These are phyloP conservation scores for Oreochromis aureus DNA, from an alignment of 2,113 vertebrate genomes.

Conservation along the genomic window DNA sequence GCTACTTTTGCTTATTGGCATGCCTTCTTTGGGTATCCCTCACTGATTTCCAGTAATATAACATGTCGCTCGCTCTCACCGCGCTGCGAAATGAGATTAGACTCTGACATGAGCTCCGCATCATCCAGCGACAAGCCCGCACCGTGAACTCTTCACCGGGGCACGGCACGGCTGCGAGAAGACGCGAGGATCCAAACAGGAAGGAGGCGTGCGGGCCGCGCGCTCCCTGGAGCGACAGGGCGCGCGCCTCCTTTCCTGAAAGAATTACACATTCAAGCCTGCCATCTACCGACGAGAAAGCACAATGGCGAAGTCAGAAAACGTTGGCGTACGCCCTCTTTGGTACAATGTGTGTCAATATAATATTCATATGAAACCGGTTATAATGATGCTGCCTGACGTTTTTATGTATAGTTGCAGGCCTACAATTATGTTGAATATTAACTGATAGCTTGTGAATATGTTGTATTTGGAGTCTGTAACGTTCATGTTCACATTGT, in stretches of 20 bases:
- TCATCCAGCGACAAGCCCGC: conserved; percentile 54
- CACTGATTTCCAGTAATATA: conserved; percentile 53
- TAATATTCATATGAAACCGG: not conserved
- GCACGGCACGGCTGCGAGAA: conserved; percentile 11
- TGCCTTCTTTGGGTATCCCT: conserved; percentile 43
- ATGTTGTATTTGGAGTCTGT: not conserved
- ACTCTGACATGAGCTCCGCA: conserved; percentile 49
- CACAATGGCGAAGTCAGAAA: not conserved
- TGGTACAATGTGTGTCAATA: not conserved
- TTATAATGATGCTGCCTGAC: not conserved
- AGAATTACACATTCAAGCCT: conserved; percentile 55
- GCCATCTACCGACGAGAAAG: conserved; percentile 58
- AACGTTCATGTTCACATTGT: not conserved
- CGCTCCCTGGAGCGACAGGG: not conserved
- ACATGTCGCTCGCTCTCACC: conserved; percentile 41
- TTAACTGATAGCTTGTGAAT: not conserved
- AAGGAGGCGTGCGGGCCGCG: not conserved
- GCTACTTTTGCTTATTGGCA: conserved; percentile 69
- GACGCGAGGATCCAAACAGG: not conserved
- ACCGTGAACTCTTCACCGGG: conserved; percentile 72
- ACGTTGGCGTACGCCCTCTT: not conserved
- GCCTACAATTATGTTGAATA: not conserved
- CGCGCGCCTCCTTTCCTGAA: not conserved
- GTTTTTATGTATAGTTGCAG: not conserved
- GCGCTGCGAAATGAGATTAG: conserved; percentile 61